Evolutionary conservation across 2,888 invertebrate species (phyloP), one percentile per base, ranked within the genome.

Genomic region (Mystacides longicornis): DNA sequence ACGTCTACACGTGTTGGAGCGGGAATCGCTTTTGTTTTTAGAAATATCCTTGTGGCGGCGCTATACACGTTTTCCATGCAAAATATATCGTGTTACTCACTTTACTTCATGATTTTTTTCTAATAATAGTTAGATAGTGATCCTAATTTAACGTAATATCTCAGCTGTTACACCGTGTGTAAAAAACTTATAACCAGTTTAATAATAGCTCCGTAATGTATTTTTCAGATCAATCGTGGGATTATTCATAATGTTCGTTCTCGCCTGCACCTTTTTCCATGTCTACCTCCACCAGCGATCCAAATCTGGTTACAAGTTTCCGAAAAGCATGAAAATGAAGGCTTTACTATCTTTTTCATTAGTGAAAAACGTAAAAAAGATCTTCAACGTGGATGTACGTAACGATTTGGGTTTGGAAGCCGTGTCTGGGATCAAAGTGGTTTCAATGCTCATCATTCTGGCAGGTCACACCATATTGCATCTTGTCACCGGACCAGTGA

Each of bases 371-470:
- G 66, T 79, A 46, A 76, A 74, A 64, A 83, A 83, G 67, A 75
- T 85, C 20, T 68, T 81, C 22, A 74, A 77, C 0, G 77, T 79
- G 0, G 80, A 79, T 58, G 75, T 78, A 52, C 73, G 77, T 47
- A 80, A 81, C 49, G 75, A 75, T 63, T 66, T 82, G 9, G 82
- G 84, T 22, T 68, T 87, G 52, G 82, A 85, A 60, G 83, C 83
- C 63, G 72, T 84, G 49, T 78, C 79, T 48, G 84, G 84, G 1
- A 81, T 87, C 37, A 86, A 84, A 65, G 78, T 82, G 14, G 64
- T 86, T 49, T 79, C 85, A 0, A 87, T 87, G 87, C 61, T 79
- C 0, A 75, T 85, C 49, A 85, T 87, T 49, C 70, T 86, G 4
- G 73, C 74, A 31, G 86, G 86, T 0, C 87, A 87, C 65, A 80